These are phyloP conservation scores for Pachypanchax playfairii DNA, from an alignment of 2,113 vertebrate species.

Conservation along the genomic window DNA sequence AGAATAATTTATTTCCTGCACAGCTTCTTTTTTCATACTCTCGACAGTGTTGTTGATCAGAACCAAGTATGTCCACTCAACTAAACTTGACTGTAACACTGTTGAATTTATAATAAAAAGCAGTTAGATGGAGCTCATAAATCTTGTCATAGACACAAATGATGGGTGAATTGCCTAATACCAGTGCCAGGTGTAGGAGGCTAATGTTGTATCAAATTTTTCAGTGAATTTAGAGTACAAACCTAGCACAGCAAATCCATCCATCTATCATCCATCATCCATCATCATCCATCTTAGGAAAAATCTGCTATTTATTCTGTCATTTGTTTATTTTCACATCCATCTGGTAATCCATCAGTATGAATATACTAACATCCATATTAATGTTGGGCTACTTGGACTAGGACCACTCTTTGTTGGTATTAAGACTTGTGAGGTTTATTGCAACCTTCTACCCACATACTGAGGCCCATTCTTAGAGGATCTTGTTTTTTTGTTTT, in stretches of 20 bases:
- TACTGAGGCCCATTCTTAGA: too few species aligned
- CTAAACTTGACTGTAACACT: slow-evolving; percentile 3
- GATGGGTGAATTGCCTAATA: slow-evolving; percentile 23
- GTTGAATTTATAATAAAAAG: slow-evolving; percentile 22
- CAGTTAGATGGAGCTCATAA: slow-evolving; percentile 27
- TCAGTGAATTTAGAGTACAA: not conserved
- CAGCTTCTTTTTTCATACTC: not conserved
- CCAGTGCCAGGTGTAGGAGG: slow-evolving; percentile 22
- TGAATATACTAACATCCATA: not conserved
- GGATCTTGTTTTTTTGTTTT: too few species aligned
- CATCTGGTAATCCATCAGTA: slow-evolving; percentile 10
- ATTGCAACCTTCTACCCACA: too few species aligned
- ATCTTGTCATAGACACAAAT: slow-evolving; percentile 33
- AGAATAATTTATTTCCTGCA: too few species aligned
- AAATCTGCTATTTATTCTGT: slow-evolving; percentile 4
- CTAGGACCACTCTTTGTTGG: too few species aligned
- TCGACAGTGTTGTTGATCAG: too few species aligned
- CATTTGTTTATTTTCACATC: slow-evolving; percentile 14
- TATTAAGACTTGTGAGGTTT: too few species aligned
- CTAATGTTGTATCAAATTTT: slow-evolving; percentile 22
- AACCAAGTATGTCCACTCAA: not conserved
- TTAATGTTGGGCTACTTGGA: too few species aligned
- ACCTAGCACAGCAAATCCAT: slow-evolving; percentile 1
- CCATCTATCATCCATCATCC: slow-evolving; percentile 17
- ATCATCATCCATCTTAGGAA: not conserved